Evolutionary conservation across 2,113 vertebrate genomes (phyloP), one percentile per base, ranked within the genome.

Genomic region (Morone saxatilis): DNA sequence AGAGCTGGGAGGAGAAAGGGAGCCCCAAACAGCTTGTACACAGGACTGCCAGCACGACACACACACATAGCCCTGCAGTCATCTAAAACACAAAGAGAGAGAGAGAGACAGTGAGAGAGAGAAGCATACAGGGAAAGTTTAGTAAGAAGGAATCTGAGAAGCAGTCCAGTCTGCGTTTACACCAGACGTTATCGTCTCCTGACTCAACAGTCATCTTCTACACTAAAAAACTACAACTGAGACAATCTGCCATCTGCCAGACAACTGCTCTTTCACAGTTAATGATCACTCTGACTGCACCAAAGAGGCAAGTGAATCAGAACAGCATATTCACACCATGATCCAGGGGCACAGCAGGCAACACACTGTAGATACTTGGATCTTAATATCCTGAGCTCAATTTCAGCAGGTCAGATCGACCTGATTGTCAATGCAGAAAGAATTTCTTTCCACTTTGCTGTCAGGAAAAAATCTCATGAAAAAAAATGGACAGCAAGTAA

Each of bases 51-150:
- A 99, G 92, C 90, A 99, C 22, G 82, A 97, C 74, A 25, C 96
- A 98, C 92, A 98, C 83, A 86, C 96, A 95, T 47, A 97, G 83
- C 62, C 96, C 87, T 16, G 95, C 85, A 93, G 96, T 96, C 98
- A 99, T 99, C 81, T 96, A 65, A 75, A 90, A 96, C 65, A 80
- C 94, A 94, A 20, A 96, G 5, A 56, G 6, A 47, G 31, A 31
- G 31, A 31, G 31, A 31, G 31, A 31, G 31, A 31, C 2, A 31
- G 31, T 3, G 31, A 31, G 31, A 31, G 31, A 31, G 31, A 31
- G 31, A 31, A 10, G 36, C 48, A 71, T 4, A 59, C 16, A 48
- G 53, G 2, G 61, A 19, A 66, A 70, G 74, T 74, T 85, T 41
- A 36, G 61, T n/a, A 48, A 63, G 50, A 22, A 31, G 14, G 57